A percentile compares a stretch with the other conserved stretches of the same genome.
Evolutionary conservation across 1,140 invertebrate genomes (phyloP).

Genomic region (Drosophila insularis): DNA sequence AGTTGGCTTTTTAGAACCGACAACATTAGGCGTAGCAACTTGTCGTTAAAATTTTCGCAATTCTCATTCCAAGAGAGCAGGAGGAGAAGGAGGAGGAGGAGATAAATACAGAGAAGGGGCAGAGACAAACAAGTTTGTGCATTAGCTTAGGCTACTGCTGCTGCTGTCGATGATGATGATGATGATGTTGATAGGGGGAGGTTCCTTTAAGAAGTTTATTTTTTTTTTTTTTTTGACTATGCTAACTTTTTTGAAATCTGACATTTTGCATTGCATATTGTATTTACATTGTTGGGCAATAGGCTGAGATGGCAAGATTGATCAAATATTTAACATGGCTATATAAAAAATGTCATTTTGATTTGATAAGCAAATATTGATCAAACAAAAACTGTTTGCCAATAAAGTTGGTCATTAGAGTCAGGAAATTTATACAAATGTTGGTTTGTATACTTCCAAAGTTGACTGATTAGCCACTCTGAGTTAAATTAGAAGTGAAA

Average conservation of each 20-base stretch:
- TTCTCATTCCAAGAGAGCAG: slow-evolving; percentile 44
- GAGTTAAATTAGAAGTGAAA: no score
- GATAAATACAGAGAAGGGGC: not conserved
- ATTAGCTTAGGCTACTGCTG: slow-evolving; percentile 32
- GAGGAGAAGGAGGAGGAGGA: not conserved
- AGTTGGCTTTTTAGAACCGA: slow-evolving; percentile 57
- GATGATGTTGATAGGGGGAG: slow-evolving; percentile 23
- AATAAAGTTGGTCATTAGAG: not conserved
- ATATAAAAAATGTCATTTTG: not conserved
- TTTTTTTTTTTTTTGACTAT: no score
- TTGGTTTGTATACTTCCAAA: not conserved
- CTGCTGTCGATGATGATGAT: slow-evolving; percentile 11
- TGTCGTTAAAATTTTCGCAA: slow-evolving; percentile 73
- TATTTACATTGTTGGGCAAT: slow-evolving; percentile 25
- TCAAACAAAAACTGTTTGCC: not conserved
- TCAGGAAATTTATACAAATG: no score
- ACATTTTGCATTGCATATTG: slow-evolving; percentile 40
- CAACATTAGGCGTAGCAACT: slow-evolving; percentile 34
- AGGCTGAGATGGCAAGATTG: not conserved
- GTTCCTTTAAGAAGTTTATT: slow-evolving; percentile 20
- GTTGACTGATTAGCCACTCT: not conserved
- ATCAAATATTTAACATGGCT: not conserved
- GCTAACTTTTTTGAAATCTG: slow-evolving; percentile 16
- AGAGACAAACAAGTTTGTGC: slow-evolving; percentile 58
- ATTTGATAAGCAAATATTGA: not conserved